Evolutionary conservation across 2,888 invertebrate species (phyloP), one percentile per base, ranked within the genome.

Genomic region (Andrena fulva): DNA sequence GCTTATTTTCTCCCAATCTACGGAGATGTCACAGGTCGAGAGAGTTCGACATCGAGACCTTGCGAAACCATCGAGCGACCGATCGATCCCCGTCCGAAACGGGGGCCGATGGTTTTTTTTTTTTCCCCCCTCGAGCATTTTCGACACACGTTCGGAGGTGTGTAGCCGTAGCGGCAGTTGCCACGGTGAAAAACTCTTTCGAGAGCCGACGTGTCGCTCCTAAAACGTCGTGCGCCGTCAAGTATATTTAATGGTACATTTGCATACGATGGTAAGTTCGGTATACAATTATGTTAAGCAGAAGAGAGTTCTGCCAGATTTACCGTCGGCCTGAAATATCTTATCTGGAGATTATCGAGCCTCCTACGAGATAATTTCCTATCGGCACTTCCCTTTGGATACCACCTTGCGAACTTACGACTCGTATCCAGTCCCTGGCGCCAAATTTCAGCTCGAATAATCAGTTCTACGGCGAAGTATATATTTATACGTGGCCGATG

Each of bases 321-420:
- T 42, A 24, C 0, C 8, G 31, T 54, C 52, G 31, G 42, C 68
- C 64, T 27, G n/a, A 73, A 31, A 56, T 67, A 52, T 20, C 72
- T 72, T 82, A 81, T 83, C 77, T 72, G 1, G 12, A 50, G 42
- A 81, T 81, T 75, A 80, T 80, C 62, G 54, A 63, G 56, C 50
- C 31, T 63, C 8, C 27, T 16, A 5, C 12, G 24, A 71, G 79
- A 80, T 79, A 79, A 72, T 78, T 71, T 50, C 12, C 12, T 77
- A 60, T 77, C 66, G 68, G 8, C 20, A 60, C 29, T 77, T 63
- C 42, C 33, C 48, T 48, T 69, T 62, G 16, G 60, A 24, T 42
- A 42, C 42, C 42, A 52, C 35, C 2, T 60, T 16, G 20, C 10
- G 4, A 69, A 63, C 67, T 63, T 10, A 0, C 63, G 64, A 20